A percentile compares a stretch with the other conserved stretches of the same genome.
These are phyloP conservation scores for Tretioscincus oriximinensis DNA, from an alignment of 2,113 vertebrate species.

Conservation along the genomic window DNA sequence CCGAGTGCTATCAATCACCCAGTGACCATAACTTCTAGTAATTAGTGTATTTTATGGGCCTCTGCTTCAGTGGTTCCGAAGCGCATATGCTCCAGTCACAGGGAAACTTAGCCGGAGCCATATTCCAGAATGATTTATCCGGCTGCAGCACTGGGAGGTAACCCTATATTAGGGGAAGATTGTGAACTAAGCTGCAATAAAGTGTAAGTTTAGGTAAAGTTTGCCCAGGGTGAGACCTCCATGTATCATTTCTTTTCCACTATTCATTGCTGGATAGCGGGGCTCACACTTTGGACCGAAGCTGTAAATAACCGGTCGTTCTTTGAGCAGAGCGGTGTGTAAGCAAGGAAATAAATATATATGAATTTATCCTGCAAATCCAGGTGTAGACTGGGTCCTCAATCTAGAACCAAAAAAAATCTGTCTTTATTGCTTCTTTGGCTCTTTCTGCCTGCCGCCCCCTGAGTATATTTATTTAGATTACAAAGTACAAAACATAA, in stretches of 20 bases:
- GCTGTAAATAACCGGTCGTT: slow-evolving; percentile 66
- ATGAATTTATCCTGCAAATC: slow-evolving; percentile 8
- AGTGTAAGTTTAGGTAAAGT: slow-evolving; percentile 85
- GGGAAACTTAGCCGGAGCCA: slow-evolving; percentile 78
- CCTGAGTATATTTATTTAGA: too few relatives aligned
- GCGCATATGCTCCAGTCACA: slow-evolving; percentile 79
- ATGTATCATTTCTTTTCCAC: slow-evolving; percentile 68
- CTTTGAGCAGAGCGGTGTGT: background rate
- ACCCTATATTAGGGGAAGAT: slow-evolving; percentile 76
- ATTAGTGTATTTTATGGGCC: slow-evolving; percentile 88
- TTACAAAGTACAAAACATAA: too few relatives aligned
- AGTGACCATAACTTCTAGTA: slow-evolving; percentile 88
- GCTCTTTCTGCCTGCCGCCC: background rate
- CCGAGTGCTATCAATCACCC: slow-evolving; percentile 86
- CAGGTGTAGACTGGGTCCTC: slow-evolving; percentile 24
- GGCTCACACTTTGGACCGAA: slow-evolving; percentile 44
- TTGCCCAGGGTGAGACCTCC: slow-evolving; percentile 77
- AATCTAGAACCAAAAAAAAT: background rate
- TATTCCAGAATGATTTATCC: slow-evolving; percentile 85
- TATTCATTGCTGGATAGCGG: slow-evolving; percentile 53
- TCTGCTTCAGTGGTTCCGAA: slow-evolving; percentile 81
- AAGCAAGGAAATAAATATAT: slow-evolving; percentile 39
- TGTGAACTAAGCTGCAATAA: slow-evolving; percentile 79
- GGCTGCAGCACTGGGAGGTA: slow-evolving; percentile 78
- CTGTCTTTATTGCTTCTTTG: slow-evolving; percentile 16